A percentile compares a stretch with the other conserved stretches of the same genome.
phyloP scores from a whole-genome alignment of 2,888 invertebrate genomes.

The Trimorus sp. region DNA sequence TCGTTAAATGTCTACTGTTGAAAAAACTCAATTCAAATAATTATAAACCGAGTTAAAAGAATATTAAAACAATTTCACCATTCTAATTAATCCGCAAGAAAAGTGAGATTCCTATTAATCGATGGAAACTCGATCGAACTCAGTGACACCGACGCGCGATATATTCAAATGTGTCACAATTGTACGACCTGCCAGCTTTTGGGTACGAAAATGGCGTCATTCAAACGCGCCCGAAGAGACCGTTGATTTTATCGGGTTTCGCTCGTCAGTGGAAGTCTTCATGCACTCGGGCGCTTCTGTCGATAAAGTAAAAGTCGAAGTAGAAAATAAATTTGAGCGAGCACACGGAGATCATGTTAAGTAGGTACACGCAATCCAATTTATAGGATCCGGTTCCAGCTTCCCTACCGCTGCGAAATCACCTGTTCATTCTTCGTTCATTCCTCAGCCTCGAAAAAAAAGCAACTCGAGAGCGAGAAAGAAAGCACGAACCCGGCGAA shows the following conservation, averaged over 20 bases:
- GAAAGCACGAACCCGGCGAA: constrained; percentile 29
- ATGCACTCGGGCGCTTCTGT: constrained; percentile 42
- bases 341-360: constrained; percentile 68
- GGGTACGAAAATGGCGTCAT: constrained; percentile 41
- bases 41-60: no score
- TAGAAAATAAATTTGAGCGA: constrained; percentile 65
- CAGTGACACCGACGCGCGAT: not conserved
- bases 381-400: constrained; percentile 71
- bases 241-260: constrained; percentile 56
- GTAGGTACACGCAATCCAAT: constrained; percentile 73
- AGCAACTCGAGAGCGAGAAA: constrained; percentile 4
- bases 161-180: no score
- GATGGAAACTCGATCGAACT: constrained; percentile 14
- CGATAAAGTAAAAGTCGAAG: constrained; percentile 55
- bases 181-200: not conserved
- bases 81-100: no score
- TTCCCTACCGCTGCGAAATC: constrained; percentile 41
- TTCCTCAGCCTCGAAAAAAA: constrained; percentile 34
- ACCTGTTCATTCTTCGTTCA: constrained; percentile 47
- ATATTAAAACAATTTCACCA: no score
- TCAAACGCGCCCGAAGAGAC: constrained; percentile 21
- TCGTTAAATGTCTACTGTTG: no score
- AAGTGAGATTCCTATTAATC: no score
- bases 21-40: no score
- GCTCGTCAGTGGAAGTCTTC: constrained; percentile 44